These are phyloP conservation scores for Forbesichthys agassizii DNA, from an alignment of 2,113 vertebrate species.

Conservation along the genomic window DNA sequence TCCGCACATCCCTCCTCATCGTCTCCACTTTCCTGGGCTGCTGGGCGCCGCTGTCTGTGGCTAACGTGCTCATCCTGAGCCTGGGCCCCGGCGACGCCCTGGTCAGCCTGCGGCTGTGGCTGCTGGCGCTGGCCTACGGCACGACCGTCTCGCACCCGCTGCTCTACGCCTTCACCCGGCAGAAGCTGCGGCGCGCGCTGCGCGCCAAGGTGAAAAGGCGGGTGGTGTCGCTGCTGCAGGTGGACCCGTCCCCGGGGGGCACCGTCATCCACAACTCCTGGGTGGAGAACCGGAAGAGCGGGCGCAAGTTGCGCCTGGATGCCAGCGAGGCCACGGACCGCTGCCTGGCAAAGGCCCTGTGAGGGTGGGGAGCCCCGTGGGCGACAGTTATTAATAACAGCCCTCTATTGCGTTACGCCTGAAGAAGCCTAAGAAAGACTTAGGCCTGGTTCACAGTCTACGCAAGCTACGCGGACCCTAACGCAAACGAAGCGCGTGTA, in stretches of 20 bases:
- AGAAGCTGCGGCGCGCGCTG: slow-evolving; percentile 78
- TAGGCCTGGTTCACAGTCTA: background rate
- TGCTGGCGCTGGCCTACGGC: slow-evolving; percentile 78
- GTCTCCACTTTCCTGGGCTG: slow-evolving; percentile 78
- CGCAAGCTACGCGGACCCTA: too few relatives aligned
- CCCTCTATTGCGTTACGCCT: slow-evolving; percentile 33
- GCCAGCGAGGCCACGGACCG: slow-evolving; percentile 76
- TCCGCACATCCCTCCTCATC: slow-evolving; percentile 80
- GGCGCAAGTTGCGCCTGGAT: slow-evolving; percentile 67
- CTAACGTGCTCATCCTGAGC: slow-evolving; percentile 80
- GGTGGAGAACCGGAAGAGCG: slow-evolving; percentile 72
- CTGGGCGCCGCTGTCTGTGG: slow-evolving; percentile 78
- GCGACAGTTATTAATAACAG: slow-evolving; percentile 32
- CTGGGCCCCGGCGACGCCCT: slow-evolving; percentile 74
- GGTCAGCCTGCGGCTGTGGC: slow-evolving; percentile 78
- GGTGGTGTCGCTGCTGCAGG: slow-evolving; percentile 79
- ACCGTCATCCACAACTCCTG: slow-evolving; percentile 77
- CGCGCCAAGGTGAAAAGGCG: slow-evolving; percentile 78
- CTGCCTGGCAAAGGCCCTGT: slow-evolving; percentile 77
- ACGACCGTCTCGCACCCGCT: slow-evolving; percentile 79
- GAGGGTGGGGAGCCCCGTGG: slow-evolving; percentile 46
- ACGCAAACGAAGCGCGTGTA: too few relatives aligned
- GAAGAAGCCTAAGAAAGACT: slow-evolving; percentile 31
- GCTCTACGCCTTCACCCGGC: slow-evolving; percentile 79
- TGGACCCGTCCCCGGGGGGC: slow-evolving; percentile 73